Conservation (phyloP, 2,888 invertebrate species). For the Pristionchus mayeri region DNA sequence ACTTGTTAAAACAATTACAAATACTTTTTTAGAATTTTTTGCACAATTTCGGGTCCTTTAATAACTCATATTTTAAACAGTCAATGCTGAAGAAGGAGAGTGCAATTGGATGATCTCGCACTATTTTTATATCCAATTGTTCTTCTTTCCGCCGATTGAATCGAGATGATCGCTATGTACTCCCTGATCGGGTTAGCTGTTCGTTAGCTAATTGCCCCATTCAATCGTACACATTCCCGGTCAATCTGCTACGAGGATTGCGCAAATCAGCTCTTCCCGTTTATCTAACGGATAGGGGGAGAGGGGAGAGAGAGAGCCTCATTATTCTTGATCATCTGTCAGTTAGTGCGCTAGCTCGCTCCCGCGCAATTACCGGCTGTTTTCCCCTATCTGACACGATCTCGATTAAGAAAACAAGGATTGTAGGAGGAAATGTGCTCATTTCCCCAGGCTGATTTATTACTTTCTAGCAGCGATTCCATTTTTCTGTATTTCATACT, state of each 20-base stretch:
- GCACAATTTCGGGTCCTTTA: too few species aligned
- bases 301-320: background rate
- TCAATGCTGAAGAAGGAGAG: too few species aligned
- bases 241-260: constrained; percentile 11
- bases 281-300: background rate
- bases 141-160: too few species aligned
- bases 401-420: background rate
- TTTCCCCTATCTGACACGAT: background rate
- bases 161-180: too few species aligned
- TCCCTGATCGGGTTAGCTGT: background rate
- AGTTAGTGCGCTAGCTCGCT: background rate
- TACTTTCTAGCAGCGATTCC: too few species aligned
- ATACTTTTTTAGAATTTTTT: too few species aligned
- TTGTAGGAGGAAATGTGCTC: background rate
- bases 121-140: too few species aligned
- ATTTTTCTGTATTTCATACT: too few species aligned
- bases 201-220: background rate
- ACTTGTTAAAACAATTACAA: too few species aligned
- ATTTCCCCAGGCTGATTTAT: background rate
- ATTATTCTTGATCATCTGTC: background rate
- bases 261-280: background rate
- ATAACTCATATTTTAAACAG: too few species aligned
- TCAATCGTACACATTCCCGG: constrained; percentile 25
- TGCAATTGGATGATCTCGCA: too few species aligned
- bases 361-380: constrained; percentile 24